Conservation (phyloP, 2,888 invertebrate species). For the Macrosoma leucophasiata region DNA sequence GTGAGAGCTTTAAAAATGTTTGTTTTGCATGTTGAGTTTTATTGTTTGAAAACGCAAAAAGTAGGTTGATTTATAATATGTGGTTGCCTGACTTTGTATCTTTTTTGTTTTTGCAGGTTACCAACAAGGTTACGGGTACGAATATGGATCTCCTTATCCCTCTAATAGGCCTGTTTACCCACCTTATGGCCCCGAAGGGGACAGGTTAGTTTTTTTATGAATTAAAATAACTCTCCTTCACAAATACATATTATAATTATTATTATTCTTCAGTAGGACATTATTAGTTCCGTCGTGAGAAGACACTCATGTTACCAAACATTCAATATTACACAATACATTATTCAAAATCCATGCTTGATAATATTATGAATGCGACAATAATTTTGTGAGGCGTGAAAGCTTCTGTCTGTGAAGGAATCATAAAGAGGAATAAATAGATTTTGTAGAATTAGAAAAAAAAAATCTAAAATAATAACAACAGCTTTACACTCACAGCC, state of each 20-base stretch:
- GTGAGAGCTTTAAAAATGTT: conserved; percentile 6
- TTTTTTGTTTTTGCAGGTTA: conserved; percentile 65
- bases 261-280: too few relatives aligned
- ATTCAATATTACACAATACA: too few relatives aligned
- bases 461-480: too few relatives aligned
- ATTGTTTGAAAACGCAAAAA: background rate
- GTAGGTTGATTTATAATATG: conserved; percentile 1
- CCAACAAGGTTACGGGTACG: conserved; percentile 80
- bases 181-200: conserved; percentile 82
- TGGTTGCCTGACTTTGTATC: background rate
- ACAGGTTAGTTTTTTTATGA: conserved; percentile 72
- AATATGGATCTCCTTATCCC: conserved; percentile 81
- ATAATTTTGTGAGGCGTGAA: too few relatives aligned
- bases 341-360: too few relatives aligned
- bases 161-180: conserved; percentile 87
- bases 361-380: too few relatives aligned
- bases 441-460: too few relatives aligned
- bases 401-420: too few relatives aligned
- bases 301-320: too few relatives aligned
- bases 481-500: too few relatives aligned
- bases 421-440: too few relatives aligned
- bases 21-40: conserved; percentile 10
- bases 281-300: too few relatives aligned
- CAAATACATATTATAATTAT: background rate
- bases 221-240: conserved; percentile 6